phyloP scores from a whole-genome alignment of 2,888 invertebrate species.

The Synanthedon myopaeformis region DNA sequence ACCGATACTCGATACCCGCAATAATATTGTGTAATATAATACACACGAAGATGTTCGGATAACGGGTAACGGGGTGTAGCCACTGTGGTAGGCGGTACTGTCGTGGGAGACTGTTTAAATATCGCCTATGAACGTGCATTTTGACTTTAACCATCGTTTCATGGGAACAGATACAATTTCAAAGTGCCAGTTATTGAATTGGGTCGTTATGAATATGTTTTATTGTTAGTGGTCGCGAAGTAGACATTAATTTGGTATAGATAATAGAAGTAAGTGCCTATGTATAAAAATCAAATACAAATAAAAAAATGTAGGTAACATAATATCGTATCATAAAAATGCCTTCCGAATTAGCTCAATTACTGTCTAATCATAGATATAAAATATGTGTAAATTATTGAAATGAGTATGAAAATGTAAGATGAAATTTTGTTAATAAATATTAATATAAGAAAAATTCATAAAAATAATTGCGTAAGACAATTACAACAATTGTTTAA shows the following conservation, averaged over 20 bases:
- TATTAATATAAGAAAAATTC: no score
- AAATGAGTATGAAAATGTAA: no score
- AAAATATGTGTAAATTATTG: no score
- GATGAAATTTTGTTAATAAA: no score
- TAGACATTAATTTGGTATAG: neutral
- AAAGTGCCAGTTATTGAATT: conserved; percentile 32
- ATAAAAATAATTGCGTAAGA: no score
- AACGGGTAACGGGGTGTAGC: conserved; percentile 38
- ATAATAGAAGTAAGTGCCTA: no score
- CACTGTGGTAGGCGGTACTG: conserved; percentile 47
- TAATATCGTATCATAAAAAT: no score
- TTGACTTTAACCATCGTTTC: conserved; percentile 40
- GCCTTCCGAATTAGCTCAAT: no score
- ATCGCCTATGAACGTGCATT: conserved; percentile 22
- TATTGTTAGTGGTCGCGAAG: conserved; percentile 32
- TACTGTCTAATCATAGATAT: no score
- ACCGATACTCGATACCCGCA: conserved; percentile 35
- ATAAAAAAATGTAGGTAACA: no score
- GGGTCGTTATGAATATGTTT: conserved; percentile 22
- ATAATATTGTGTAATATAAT: conserved; percentile 4
- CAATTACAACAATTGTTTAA: no score
- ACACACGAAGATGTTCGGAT: conserved; percentile 29
- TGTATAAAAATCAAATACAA: no score
- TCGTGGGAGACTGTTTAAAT: conserved; percentile 40
- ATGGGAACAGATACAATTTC: conserved; percentile 36